Conservation (phyloP, 1,140 invertebrate genomes). For the Stegodyphus mimosarum region DNA sequence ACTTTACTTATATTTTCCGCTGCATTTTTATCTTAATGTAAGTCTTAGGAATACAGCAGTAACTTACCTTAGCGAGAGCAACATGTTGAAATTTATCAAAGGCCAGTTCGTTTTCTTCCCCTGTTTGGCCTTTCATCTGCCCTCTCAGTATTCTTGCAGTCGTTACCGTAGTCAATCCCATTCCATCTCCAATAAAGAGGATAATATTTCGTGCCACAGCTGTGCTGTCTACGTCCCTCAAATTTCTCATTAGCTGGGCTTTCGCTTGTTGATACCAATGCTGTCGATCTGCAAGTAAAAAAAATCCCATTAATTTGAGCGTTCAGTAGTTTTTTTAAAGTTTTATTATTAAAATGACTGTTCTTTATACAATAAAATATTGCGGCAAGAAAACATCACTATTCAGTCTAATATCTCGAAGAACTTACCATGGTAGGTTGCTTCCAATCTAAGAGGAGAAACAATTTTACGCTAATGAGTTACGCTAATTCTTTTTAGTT, state of each 20-base stretch:
- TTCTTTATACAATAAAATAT: too few species aligned
- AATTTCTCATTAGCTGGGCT: background rate
- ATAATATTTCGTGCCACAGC: conserved; percentile 85
- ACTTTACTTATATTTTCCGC: too few species aligned
- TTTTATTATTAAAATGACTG: too few species aligned
- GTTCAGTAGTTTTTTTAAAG: too few species aligned
- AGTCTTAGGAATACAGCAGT: background rate
- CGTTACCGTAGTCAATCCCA: conserved; percentile 90
- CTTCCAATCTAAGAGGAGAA: too few species aligned
- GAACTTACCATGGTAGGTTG: too few species aligned
- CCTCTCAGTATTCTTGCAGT: conserved; percentile 76
- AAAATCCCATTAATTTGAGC: background rate
- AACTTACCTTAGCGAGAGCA: conserved; percentile 81
- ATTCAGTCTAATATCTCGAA: too few species aligned
- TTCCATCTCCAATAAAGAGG: conserved; percentile 91
- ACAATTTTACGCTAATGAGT: too few species aligned
- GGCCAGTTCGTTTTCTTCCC: conserved; percentile 77
- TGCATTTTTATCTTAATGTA: too few species aligned
- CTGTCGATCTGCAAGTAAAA: background rate
- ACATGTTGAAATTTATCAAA: conserved; percentile 88
- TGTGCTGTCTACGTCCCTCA: background rate
- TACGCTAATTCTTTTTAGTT: too few species aligned
- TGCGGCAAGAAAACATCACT: too few species aligned
- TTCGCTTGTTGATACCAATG: background rate
- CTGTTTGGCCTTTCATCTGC: conserved; percentile 67